Base-by-base conservation (phyloP, 2,888 invertebrate species). In the Heliconius aoede region DNA sequence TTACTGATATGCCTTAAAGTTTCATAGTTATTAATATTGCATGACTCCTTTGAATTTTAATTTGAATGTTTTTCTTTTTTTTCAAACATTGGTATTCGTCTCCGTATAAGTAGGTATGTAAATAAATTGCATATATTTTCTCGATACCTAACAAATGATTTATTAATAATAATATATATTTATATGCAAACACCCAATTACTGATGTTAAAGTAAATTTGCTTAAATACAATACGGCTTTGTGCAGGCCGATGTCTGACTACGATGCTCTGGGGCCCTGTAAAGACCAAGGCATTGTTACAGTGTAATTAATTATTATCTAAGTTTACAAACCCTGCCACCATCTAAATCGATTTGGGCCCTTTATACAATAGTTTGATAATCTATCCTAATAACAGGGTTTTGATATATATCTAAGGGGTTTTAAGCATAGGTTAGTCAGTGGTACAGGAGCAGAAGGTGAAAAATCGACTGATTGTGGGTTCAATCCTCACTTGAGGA, bases 261-360 rank as follows among this genome's bases (percentile, higher is more conserved):
- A 90, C 86, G 87, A 87, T 83, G 86, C 91, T 89, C 89, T 77
- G 80, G 91, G 90, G 91, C 85, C 84, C 86, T 84, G 86, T 91
- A 89, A 88, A 84, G 85, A 85, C 82, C 84, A 82, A 83, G 86
- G 87, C 86, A 87, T 89, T 90, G 90, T 86, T 83, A 72, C 83
- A 81, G 79, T 83, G 85, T 90, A 88, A 92, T 91, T 91, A 91
- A 92, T 91, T 91, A 90, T 88, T 75, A 75, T 75, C 75, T 61
- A 71, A 75, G 69, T 60, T 68, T 71, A 68, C 75, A 75, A 62
- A 71, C 69, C 72, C 26, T 13, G 61, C 72, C 61, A 40, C 32
- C 60, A 36, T 40, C 40, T 60, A 72, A 72, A 72, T 72, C 72
- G 72, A 60, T 72, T 72, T 72, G 40, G 72, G 61, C 72, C 69